Conservation (phyloP, 2,113 vertebrate genomes). For the Tychaedon coryphoeus region DNA sequence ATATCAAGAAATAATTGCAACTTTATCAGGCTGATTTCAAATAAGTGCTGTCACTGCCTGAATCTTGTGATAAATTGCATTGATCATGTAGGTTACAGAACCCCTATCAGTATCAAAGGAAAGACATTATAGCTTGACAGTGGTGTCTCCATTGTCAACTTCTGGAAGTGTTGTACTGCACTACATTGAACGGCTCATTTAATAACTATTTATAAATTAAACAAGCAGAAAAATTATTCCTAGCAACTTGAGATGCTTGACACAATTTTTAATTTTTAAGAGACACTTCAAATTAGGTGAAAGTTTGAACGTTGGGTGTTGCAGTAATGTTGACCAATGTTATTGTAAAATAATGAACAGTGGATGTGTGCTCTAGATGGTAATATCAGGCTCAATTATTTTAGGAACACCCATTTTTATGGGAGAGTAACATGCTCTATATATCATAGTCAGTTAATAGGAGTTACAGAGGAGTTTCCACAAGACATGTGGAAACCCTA, state of each 20-base stretch:
- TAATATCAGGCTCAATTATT: neutral
- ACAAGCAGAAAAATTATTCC: constrained; percentile 37
- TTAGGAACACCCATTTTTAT: neutral
- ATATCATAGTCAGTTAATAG: neutral
- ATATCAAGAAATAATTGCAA: constrained; percentile 30
- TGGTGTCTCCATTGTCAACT: constrained; percentile 38
- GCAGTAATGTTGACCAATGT: neutral
- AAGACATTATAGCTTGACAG: constrained; percentile 66
- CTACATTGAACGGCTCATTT: constrained; percentile 45
- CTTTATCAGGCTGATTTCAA: constrained; percentile 48
- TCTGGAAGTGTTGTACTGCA: constrained; percentile 36
- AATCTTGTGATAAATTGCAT: constrained; percentile 57
- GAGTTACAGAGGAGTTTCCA: neutral
- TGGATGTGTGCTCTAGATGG: neutral
- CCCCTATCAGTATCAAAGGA: constrained; percentile 58
- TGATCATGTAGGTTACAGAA: constrained; percentile 61
- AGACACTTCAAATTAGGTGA: neutral
- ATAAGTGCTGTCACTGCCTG: constrained; percentile 32
- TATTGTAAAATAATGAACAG: neutral
- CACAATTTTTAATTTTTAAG: constrained; percentile 1
- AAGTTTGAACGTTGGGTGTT: neutral
- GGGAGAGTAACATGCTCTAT: neutral
- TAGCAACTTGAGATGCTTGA: constrained; percentile 18
- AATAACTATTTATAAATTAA: constrained; percentile 59
- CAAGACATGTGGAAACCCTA: neutral